Percentiles rank a stretch among this genome's conserved stretches.
These are phyloP conservation scores for Zapornia atra DNA, from an alignment of 2,113 vertebrate genomes.

Conservation along the genomic window DNA sequence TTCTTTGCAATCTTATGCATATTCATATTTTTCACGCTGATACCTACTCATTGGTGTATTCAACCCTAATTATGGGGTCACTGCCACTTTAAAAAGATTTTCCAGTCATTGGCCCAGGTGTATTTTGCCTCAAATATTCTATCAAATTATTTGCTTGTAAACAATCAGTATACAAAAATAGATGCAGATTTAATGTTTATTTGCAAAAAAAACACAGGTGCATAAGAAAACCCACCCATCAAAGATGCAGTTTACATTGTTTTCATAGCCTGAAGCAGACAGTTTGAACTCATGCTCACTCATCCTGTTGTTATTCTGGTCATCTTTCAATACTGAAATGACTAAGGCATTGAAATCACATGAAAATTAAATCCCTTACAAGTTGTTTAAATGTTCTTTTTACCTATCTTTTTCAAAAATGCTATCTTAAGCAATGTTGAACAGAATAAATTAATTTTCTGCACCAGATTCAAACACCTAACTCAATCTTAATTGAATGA, in stretches of 20 bases:
- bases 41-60: not conserved
- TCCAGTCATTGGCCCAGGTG: not conserved
- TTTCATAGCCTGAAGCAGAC: not conserved
- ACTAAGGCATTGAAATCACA: not conserved
- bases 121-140: not conserved
- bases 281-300: not conserved
- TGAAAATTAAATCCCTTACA: not conserved
- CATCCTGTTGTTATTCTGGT: not conserved
- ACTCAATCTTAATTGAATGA: not conserved
- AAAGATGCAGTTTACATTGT: not conserved
- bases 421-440: not conserved
- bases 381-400: not conserved
- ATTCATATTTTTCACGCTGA: not conserved
- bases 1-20: not conserved
- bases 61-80: not conserved
- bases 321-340: not conserved
- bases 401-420: not conserved
- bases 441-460: not conserved
- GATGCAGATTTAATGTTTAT: not conserved
- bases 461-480: not conserved
- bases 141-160: not conserved
- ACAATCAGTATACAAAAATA: not conserved
- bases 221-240: not conserved
- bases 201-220: not conserved
- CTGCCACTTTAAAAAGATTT: not conserved